These are phyloP conservation scores for Dioctria linearis DNA, from an alignment of 2,888 invertebrate genomes.

Conservation along the genomic window DNA sequence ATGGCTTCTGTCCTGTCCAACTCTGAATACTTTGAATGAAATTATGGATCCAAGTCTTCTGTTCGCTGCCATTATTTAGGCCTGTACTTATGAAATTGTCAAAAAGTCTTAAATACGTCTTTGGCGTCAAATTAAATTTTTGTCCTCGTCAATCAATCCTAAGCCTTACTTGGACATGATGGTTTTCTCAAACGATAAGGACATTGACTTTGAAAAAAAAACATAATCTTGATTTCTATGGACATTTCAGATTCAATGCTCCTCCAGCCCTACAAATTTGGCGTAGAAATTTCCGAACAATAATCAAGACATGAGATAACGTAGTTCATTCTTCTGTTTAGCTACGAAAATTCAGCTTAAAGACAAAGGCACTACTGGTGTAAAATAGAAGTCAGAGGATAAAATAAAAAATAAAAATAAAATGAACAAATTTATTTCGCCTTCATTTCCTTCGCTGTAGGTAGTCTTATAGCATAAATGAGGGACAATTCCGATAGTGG, in stretches of 20 bases:
- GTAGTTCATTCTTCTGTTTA: not conserved
- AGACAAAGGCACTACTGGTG: slow-evolving; percentile 20
- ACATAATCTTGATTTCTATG: not conserved
- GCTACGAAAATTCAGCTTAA: not conserved
- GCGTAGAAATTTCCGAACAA: not conserved
- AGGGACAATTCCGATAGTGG: slow-evolving; percentile 40
- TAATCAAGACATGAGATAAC: not conserved
- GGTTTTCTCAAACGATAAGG: slow-evolving; percentile 8
- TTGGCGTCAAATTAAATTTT: slow-evolving; percentile 55
- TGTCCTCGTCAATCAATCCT: slow-evolving; percentile 56
- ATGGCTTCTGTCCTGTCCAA: slow-evolving; percentile 50
- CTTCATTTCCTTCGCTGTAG: slow-evolving; percentile 49
- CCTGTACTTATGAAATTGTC: slow-evolving; percentile 54
- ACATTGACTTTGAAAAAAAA: slow-evolving; percentile 11
- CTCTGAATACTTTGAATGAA: slow-evolving; percentile 42
- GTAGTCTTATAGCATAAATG: slow-evolving; percentile 38
- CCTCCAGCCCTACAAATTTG: not conserved
- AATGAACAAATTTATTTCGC: slow-evolving; percentile 28
- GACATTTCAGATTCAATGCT: slow-evolving; percentile 7
- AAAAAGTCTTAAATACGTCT: slow-evolving; percentile 43
- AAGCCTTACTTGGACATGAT: slow-evolving; percentile 19
- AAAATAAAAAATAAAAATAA: too few species aligned
- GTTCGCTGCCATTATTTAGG: slow-evolving; percentile 54
- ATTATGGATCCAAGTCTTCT: slow-evolving; percentile 26
- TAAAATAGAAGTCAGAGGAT: slow-evolving; percentile 6